Evolutionary conservation across 2,797 vertebrate genomes (phyloP), one percentile per base, ranked within the genome.

Genomic region (Molossus alvarezi): DNA sequence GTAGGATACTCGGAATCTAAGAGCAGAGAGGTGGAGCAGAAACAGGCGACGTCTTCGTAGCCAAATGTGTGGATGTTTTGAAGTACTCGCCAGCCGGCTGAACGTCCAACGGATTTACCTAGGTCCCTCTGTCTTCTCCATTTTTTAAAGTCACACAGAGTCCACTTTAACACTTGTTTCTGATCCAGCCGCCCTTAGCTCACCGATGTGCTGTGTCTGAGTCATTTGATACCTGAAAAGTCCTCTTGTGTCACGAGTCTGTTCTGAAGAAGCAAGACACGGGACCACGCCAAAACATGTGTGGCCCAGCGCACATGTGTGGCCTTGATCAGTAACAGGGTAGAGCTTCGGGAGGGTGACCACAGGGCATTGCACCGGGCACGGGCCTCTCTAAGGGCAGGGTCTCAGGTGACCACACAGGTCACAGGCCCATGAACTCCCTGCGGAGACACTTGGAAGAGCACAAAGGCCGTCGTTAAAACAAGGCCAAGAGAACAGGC

Each of bases 141-240:
- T 55, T 51, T 91, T 82, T 71, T 73, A 64, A 73, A 29, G 64
- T n/a, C 12, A 48, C 25, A 11, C 37, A 62, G 75, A 76, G 67
- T 73, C 64, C 18, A 20, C 57, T 67, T 71, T 48, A 72, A 33
- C 69, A 82, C 18, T 1, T 53, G 91, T 79, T 96, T 93, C 67
- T 79, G 69, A 79, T 81, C 89, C 48, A 41, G 41, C 65, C 84
- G 55, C 55, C 69, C 84, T 77, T 57, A 60, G 53, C 58, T 85
- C 55, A 41, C 37, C 65, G 65, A n/a, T 20, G 20, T 37, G 17
- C 62, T 65, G 85, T 88, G 90, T 84, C 67, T 72, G 73, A 84
- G 41, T 65, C n/a, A 90, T 21, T 53, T 85, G n/a, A 64, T 37
- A 27, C 15, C 89, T 73, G 71, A 91, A 90, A 71, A 17, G 10